These are phyloP conservation scores for Daphoenositta chrysoptera DNA, from an alignment of 2,113 vertebrate species.

Conservation along the genomic window DNA sequence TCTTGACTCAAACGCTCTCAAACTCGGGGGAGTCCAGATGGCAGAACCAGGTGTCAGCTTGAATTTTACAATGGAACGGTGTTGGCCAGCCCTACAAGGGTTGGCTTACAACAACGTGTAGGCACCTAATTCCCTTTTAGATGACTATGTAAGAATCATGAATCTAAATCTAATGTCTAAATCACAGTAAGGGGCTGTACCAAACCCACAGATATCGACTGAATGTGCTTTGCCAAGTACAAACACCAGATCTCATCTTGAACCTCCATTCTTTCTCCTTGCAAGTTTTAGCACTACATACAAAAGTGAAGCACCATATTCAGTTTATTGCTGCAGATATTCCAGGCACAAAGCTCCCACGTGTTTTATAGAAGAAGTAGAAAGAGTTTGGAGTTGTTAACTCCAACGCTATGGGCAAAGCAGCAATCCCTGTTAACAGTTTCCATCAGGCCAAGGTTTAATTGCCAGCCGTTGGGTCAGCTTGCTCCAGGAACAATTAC, in stretches of 20 bases:
- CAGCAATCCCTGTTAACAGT: conserved; percentile 45
- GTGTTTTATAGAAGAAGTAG: conserved; percentile 47
- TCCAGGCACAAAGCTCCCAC: conserved; percentile 17
- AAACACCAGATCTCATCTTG: neutral
- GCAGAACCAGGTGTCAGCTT: neutral
- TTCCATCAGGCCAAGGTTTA: conserved; percentile 58
- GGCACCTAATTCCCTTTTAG: neutral
- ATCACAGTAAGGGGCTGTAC: neutral
- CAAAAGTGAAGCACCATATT: conserved; percentile 6
- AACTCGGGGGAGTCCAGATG: neutral
- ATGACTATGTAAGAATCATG: neutral
- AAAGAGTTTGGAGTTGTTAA: conserved; percentile 61
- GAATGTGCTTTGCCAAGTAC: neutral
- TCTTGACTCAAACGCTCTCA: neutral
- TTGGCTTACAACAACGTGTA: neutral
- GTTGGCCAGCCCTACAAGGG: neutral
- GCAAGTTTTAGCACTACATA: neutral
- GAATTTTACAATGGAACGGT: neutral
- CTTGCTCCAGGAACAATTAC: conserved; percentile 60
- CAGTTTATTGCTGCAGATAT: conserved; percentile 53
- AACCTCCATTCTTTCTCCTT: neutral
- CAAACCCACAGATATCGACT: neutral
- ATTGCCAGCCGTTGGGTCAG: conserved; percentile 46
- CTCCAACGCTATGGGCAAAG: conserved; percentile 21
- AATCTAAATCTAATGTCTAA: neutral